phyloP scores from a whole-genome alignment of 2,113 vertebrate species.

The Cyprinus carpio region DNA sequence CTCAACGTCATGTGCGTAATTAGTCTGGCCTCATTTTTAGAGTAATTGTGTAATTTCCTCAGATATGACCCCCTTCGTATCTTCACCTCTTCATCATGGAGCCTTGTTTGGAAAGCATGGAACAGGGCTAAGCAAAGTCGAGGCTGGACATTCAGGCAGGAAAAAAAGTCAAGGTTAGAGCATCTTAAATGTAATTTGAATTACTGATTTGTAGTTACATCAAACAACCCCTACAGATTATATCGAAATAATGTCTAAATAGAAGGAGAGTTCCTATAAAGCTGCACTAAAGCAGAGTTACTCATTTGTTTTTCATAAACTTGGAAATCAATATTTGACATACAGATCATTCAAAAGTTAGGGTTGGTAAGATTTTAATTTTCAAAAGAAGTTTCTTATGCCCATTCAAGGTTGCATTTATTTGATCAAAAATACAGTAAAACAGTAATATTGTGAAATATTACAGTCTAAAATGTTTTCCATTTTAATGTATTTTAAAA shows the following conservation, averaged over 20 bases:
- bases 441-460: background rate
- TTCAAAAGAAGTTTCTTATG: background rate
- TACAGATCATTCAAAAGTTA: background rate
- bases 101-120: constrained; percentile 80
- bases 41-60: constrained; percentile 52
- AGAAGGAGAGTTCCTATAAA: background rate
- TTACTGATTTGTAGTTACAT: background rate
- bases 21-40: background rate
- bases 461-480: background rate
- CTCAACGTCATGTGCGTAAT: background rate
- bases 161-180: constrained; percentile 82
- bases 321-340: background rate
- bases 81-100: constrained; percentile 84
- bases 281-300: background rate
- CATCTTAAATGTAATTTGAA: background rate
- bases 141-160: constrained; percentile 75
- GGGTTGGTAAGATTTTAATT: background rate
- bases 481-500: no score
- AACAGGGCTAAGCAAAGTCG: constrained; percentile 78
- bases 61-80: constrained; percentile 95
- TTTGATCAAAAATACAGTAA: background rate
- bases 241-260: background rate
- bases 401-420: background rate
- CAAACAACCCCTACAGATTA: background rate
- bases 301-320: background rate